Evolutionary conservation across 2,113 vertebrate species (phyloP), one percentile per base, ranked within the genome.

Genomic region (Orycteropus afer): DNA sequence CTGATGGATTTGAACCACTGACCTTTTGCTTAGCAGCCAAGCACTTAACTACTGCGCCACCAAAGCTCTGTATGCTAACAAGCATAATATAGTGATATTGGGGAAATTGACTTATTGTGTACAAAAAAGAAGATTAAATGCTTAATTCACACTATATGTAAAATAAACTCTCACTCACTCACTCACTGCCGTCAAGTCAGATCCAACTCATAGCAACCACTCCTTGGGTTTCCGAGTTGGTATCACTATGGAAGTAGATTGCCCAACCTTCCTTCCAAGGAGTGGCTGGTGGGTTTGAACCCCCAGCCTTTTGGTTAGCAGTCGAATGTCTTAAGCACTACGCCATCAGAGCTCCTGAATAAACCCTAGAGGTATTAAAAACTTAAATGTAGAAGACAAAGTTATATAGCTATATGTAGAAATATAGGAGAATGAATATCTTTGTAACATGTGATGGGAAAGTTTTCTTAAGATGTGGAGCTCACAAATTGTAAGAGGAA

Each of bases 371-470:
- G 40, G 18, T 74, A 80, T 32, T 78, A 53, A 84, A 96, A 11
- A 92, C 13, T 91, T 92, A 87, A 91, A 78, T 17, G 76, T 81
- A 61, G 89, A 80, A 90, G 55, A 77, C 47, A 93, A 92, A 94
- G 51, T n/a, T 85, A 20, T 47, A 77, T 34, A 94, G 74, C n/a
- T 59, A 14, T 90, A 89, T 69, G 15, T 90, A 90, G 81, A 95
- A 80, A 76, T 96, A 9, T 45, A 71, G 42, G 29, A 74, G 23
- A 45, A 61, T 91, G n/a, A n/a, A n/a, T n/a, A 79, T 77, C n/a
- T 97, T 93, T 89, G 89, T 8, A 61, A 57, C 22, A 57, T 71
- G n/a, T 29, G 12, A 13, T 61, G 49, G 61, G 47, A 51, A 78
- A 32, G 15, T 82, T 93, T 93, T 91, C 40, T 73, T 86, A 92